These are phyloP conservation scores for Drosophila tripunctata DNA, from an alignment of 2,888 invertebrate genomes.

Conservation along the genomic window DNA sequence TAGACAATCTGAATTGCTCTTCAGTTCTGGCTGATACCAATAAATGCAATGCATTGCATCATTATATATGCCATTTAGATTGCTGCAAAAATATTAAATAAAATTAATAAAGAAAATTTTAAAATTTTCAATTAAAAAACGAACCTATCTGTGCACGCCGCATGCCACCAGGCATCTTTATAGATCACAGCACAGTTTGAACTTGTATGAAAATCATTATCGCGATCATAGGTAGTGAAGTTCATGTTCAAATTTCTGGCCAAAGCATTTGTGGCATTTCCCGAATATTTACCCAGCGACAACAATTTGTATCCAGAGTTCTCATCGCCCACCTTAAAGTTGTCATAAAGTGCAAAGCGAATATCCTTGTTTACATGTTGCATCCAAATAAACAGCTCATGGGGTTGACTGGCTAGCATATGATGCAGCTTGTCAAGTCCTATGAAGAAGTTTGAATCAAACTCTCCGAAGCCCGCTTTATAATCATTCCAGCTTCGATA, in stretches of 20 bases:
- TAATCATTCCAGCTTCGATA: not conserved
- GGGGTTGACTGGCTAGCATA: not conserved
- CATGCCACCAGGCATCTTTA: slow-evolving; percentile 21
- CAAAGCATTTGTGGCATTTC: slow-evolving; percentile 4
- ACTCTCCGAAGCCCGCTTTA: slow-evolving; percentile 6
- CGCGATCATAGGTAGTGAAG: slow-evolving; percentile 16
- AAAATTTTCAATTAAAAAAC: not conserved
- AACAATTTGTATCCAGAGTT: not conserved
- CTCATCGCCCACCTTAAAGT: slow-evolving; percentile 8
- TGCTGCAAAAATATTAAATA: not conserved
- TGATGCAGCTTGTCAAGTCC: slow-evolving; percentile 13
- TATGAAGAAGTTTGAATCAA: slow-evolving; percentile 5
- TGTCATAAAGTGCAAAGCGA: slow-evolving; percentile 1
- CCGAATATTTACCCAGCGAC: not conserved
- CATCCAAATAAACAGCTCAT: slow-evolving; percentile 3
- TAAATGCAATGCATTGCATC: not conserved
- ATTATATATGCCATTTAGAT: slow-evolving; percentile 17
- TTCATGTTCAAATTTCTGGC: not conserved
- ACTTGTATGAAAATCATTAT: not conserved
- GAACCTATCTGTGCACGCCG: slow-evolving; percentile 4
- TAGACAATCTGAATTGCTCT: not conserved
- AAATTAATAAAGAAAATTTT: not conserved
- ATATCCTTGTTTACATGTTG: not conserved
- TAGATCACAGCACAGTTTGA: not conserved
- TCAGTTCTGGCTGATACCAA: not conserved